Evolutionary conservation across 2,888 invertebrate species (phyloP), one percentile per base, ranked within the genome.

Genomic region (Meghimatium bilineatum): DNA sequence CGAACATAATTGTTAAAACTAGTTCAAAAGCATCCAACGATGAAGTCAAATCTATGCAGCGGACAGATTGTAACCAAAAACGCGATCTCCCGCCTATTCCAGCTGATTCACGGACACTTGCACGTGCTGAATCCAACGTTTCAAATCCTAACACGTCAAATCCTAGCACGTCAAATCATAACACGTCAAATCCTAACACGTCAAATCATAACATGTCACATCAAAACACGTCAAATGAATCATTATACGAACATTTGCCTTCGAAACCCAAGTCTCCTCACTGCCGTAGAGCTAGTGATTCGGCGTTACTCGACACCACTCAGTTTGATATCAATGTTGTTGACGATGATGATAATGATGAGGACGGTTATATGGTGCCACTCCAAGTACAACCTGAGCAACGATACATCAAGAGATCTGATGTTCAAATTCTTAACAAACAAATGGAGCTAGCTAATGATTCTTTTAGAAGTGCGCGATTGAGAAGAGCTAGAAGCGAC

Each of bases 21-120:
- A 63, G 8, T 38, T 52, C 38, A 14, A 75, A 66, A n/a, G 67
- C 23, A 1, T 29, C 12, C 52, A 56, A 29, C 26, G 34, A 66
- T 20, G 23, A 75, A 26, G 23, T 20, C 20, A 67, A 67, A n/a
- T 12, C 44, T 29, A 8, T 44, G 12, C 83, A 83, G 34, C 52
- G 77, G 32, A 72, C 63, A 63, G n/a, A 72, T 29, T 83, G 80
- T 78, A 87, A 89, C 1, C 89, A 90, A 78, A 88, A 89, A 17
- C 87, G 92, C 20, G 91, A 90, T 80, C 88, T 92, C 69, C 92
- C 92, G 3, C 92, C 92, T 5, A 90, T 92, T 71, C 92, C 92
- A 29, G 77, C 66, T 3, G 87, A 87, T 8, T 71, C 83, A 5
- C 76, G 79, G 26, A 32, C 67, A 44, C 56, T 32, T 49, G 44